Conservation (phyloP, 2,113 vertebrate genomes). For the Phaethon lepturus region DNA sequence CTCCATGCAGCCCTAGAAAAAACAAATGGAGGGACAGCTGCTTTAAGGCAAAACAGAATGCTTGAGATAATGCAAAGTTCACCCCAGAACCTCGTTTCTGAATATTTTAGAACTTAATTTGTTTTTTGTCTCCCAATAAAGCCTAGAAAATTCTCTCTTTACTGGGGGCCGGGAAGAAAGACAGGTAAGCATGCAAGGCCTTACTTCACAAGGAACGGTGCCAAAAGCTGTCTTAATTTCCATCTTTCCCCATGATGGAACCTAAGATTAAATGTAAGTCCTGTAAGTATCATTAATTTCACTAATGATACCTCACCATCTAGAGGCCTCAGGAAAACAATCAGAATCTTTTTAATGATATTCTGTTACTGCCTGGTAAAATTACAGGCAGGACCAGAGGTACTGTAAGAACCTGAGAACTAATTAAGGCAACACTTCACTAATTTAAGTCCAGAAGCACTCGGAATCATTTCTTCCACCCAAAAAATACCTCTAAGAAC, state of each 20-base stretch:
- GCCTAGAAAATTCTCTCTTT: not conserved
- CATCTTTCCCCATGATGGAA: not conserved
- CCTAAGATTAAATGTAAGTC: not conserved
- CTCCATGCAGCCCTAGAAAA: not conserved
- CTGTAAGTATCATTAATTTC: not conserved
- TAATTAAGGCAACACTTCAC: not conserved
- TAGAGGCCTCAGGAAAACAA: not conserved
- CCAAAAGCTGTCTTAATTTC: not conserved
- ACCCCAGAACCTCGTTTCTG: not conserved
- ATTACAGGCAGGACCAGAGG: not conserved
- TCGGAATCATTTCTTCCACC: not conserved
- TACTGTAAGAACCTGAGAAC: not conserved
- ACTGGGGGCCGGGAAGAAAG: accelerated
- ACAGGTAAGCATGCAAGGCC: not conserved
- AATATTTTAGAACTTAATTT: not conserved
- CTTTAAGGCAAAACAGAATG: not conserved
- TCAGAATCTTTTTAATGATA: not conserved
- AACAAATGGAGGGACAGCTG: not conserved
- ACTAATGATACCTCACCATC: not conserved
- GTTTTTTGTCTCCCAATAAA: not conserved
- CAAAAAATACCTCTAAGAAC: not conserved
- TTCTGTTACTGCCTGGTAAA: not conserved
- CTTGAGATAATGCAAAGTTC: not conserved
- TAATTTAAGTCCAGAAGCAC: not conserved
- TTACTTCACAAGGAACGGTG: not conserved